Evolutionary conservation across 37 sponge, comb jelly and placozoan species (phyloP).

Genomic region (Agelas oroides): DNA sequence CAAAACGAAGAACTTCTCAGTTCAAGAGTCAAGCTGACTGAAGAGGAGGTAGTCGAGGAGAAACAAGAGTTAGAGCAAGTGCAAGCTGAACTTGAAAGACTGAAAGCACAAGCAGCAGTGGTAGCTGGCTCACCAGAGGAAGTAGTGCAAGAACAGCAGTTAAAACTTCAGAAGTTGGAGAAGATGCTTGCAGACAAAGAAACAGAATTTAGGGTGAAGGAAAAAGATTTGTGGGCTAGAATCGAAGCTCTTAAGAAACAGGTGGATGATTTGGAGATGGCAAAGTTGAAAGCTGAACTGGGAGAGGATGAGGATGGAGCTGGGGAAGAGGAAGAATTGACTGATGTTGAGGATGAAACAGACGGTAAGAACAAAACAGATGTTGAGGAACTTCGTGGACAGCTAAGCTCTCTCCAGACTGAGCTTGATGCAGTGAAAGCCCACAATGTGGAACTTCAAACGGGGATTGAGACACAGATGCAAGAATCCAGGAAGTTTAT

Average conservation of each 20-base stretch:
- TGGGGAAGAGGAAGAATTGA: neutral
- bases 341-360: neutral
- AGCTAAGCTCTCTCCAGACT: slow-evolving; percentile 10
- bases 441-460: slow-evolving; percentile 11
- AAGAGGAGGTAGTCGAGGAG: slow-evolving; percentile 6
- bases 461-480: neutral
- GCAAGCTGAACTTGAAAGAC: slow-evolving; percentile 4
- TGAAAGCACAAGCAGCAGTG: neutral
- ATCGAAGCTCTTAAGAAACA: slow-evolving; percentile 39
- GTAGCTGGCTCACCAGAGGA: neutral
- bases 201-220: slow-evolving; percentile 32
- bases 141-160: neutral
- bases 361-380: too few relatives aligned
- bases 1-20: slow-evolving; percentile 20
- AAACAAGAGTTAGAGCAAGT: slow-evolving; percentile 13
- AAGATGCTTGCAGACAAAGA: slow-evolving; percentile 15
- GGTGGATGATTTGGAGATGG: slow-evolving; percentile 46
- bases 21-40: slow-evolving; percentile 29
- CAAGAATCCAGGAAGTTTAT: neutral
- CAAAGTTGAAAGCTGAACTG: slow-evolving; percentile 27
- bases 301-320: slow-evolving; percentile 42
- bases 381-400: neutral
- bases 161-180: slow-evolving; percentile 19
- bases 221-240: slow-evolving; percentile 42
- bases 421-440: slow-evolving; percentile 10